Conservation (phyloP, 2,113 vertebrate genomes). For the Catharus minimus region DNA sequence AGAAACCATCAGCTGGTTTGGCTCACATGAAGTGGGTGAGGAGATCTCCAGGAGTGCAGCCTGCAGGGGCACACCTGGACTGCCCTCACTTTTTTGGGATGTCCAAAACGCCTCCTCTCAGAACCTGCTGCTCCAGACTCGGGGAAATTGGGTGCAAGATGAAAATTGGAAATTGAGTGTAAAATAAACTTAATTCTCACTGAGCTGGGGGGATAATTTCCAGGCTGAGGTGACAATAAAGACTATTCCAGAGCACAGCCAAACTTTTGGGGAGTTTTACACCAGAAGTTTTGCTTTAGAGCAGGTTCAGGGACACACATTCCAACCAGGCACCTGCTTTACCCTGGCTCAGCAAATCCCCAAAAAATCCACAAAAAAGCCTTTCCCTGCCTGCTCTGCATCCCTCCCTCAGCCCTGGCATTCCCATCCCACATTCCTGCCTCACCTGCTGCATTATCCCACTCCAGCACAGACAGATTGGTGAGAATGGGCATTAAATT, state of each 20-base stretch:
- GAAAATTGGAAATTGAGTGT: too few relatives aligned
- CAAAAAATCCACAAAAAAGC: background rate
- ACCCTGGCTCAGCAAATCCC: background rate
- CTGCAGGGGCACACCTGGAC: accelerated
- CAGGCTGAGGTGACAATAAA: background rate
- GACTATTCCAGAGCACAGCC: background rate
- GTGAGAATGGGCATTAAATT: background rate
- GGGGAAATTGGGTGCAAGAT: too few relatives aligned
- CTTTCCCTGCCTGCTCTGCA: background rate
- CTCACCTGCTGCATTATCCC: background rate
- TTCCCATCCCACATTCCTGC: background rate
- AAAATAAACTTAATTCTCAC: background rate
- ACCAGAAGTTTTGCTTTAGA: background rate
- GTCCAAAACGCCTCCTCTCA: background rate
- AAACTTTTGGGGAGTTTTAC: too few relatives aligned
- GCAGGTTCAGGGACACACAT: accelerated
- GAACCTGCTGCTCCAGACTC: background rate
- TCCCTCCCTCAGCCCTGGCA: background rate
- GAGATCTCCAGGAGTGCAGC: background rate
- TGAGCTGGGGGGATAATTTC: background rate
- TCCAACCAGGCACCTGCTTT: background rate
- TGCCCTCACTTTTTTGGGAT: accelerated
- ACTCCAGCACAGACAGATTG: background rate
- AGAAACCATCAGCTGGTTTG: background rate
- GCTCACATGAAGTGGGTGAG: accelerated